Evolutionary conservation across 2,888 invertebrate species (phyloP).

Genomic region (Noctua janthina): DNA sequence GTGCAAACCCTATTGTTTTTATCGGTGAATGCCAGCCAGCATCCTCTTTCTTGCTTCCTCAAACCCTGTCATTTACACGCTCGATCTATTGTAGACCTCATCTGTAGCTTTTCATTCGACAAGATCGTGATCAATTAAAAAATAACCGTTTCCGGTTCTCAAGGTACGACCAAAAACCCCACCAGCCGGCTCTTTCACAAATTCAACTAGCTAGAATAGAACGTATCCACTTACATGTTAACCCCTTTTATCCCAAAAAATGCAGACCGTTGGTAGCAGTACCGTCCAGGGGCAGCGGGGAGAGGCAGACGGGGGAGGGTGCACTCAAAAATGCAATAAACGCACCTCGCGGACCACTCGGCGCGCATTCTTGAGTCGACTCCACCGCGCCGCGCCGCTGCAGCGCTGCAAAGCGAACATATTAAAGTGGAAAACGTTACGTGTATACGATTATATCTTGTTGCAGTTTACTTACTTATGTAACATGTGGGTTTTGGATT

Average conservation of each 20-base stretch:
- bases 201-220: not conserved
- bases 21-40: not conserved
- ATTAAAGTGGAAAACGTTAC: slow-evolving; percentile 64
- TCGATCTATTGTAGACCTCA: not conserved
- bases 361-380: slow-evolving; percentile 66
- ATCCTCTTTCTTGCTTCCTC: not conserved
- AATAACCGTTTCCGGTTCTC: not conserved
- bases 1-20: not conserved
- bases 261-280: slow-evolving; percentile 41
- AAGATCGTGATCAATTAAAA: not conserved
- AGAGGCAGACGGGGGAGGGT: slow-evolving; percentile 15
- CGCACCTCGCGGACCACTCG: slow-evolving; percentile 70
- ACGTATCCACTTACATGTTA: not conserved
- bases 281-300: slow-evolving; percentile 7
- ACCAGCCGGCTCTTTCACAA: not conserved
- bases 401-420: slow-evolving; percentile 51
- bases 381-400: slow-evolving; percentile 34
- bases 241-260: slow-evolving; percentile 28
- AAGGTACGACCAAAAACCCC: not conserved
- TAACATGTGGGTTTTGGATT: not conserved
- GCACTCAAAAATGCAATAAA: slow-evolving; percentile 83
- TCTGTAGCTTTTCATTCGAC: not conserved
- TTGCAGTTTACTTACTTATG: slow-evolving; percentile 40
- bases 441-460: slow-evolving; percentile 57
- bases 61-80: no score